phyloP scores from a whole-genome alignment of 2,888 invertebrate genomes.

The Ormyrus rosae region DNA sequence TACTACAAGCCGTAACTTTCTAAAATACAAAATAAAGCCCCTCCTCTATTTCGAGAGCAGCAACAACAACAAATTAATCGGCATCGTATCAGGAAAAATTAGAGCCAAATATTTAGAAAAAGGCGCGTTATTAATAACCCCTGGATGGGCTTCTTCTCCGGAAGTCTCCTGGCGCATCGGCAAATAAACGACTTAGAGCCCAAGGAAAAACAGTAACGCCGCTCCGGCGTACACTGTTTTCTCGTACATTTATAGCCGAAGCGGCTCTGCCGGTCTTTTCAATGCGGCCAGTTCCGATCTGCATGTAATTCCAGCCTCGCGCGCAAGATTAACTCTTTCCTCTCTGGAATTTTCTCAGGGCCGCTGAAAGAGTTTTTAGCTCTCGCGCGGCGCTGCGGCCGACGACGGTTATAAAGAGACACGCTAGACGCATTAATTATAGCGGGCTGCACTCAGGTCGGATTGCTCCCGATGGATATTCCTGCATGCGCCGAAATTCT shows the following conservation, averaged over 20 bases:
- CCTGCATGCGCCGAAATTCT: background rate
- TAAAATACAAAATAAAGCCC: too few species aligned
- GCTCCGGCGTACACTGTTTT: conserved; percentile 5
- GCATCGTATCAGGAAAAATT: too few species aligned
- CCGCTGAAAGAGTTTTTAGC: background rate
- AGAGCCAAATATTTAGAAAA: too few species aligned
- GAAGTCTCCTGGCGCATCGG: conserved; percentile 14
- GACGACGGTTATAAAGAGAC: background rate
- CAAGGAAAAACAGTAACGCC: conserved; percentile 12
- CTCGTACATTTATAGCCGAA: conserved; percentile 30
- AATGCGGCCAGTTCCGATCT: conserved; percentile 52
- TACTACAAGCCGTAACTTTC: too few species aligned
- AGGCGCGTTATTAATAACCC: too few species aligned
- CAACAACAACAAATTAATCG: too few species aligned
- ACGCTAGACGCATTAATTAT: background rate
- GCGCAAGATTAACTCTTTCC: conserved; percentile 44
- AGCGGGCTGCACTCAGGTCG: too few species aligned
- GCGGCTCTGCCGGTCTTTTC: conserved; percentile 21
- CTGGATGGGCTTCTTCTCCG: background rate
- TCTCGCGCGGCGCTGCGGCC: background rate
- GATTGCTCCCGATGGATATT: too few species aligned
- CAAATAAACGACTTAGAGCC: conserved; percentile 24
- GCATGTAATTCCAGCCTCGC: conserved; percentile 40
- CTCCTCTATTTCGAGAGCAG: too few species aligned
- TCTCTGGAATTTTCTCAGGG: conserved; percentile 28